These are phyloP conservation scores for Camelus dromedarius DNA, from an alignment of 2,113 vertebrate species.

Conservation along the genomic window DNA sequence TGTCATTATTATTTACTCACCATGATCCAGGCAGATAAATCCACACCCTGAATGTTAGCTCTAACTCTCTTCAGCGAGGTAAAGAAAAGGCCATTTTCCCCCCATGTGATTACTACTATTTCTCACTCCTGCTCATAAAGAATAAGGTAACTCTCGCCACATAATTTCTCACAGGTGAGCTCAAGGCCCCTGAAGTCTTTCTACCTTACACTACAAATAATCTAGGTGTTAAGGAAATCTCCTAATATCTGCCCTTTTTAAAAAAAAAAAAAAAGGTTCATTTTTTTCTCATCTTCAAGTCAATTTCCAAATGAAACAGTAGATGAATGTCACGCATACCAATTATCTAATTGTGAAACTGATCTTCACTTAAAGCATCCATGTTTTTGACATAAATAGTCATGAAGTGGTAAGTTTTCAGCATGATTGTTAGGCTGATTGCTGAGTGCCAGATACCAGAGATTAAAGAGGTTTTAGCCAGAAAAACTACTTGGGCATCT, in stretches of 20 bases:
- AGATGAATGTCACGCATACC: background rate
- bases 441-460: background rate
- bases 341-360: constrained; percentile 64
- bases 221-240: background rate
- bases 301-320: constrained; percentile 51
- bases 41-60: background rate
- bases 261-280: background rate
- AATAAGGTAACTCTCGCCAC: background rate
- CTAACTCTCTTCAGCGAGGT: background rate
- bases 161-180: background rate
- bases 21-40: background rate
- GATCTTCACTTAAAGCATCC: background rate
- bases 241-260: background rate
- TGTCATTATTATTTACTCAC: background rate
- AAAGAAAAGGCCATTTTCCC: background rate
- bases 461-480: constrained; percentile 25
- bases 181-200: background rate
- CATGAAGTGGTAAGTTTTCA: constrained; percentile 35
- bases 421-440: constrained; percentile 30
- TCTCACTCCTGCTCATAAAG: background rate
- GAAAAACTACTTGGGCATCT: background rate
- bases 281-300: constrained; percentile 56
- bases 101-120: background rate
- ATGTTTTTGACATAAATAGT: constrained; percentile 61
- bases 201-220: background rate